These are phyloP conservation scores for Argynnis bischoffii DNA, from an alignment of 2,888 invertebrate genomes.

Conservation along the genomic window DNA sequence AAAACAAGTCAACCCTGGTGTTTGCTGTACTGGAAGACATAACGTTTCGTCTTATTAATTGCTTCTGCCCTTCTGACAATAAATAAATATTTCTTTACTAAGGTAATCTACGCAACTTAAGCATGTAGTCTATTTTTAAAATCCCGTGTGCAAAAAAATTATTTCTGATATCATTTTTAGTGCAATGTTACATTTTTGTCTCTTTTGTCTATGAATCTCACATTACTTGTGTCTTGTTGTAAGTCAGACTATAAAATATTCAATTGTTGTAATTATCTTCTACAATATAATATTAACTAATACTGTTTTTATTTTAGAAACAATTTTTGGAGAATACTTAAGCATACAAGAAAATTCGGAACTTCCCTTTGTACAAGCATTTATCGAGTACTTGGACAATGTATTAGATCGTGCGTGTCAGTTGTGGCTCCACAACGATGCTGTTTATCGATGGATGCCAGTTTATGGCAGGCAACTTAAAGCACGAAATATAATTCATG, in stretches of 20 bases:
- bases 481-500: neutral
- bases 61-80: no score
- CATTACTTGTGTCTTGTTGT: no score
- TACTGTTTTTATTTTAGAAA: constrained; percentile 9
- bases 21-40: no score
- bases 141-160: no score
- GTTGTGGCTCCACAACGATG: constrained; percentile 16
- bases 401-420: neutral
- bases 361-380: constrained; percentile 8
- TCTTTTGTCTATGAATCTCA: no score
- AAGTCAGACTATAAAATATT: neutral
- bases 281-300: neutral
- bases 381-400: neutral
- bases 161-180: no score
- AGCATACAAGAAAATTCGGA: neutral
- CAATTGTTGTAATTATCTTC: neutral
- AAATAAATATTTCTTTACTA: no score
- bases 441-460: constrained; percentile 7
- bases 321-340: constrained; percentile 7
- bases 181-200: no score
- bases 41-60: no score
- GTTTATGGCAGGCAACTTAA: neutral
- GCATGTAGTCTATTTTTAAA: no score
- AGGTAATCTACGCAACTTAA: no score
- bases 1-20: no score